Conservation (phyloP, 2,888 invertebrate genomes). For the Heliconius sara region DNA sequence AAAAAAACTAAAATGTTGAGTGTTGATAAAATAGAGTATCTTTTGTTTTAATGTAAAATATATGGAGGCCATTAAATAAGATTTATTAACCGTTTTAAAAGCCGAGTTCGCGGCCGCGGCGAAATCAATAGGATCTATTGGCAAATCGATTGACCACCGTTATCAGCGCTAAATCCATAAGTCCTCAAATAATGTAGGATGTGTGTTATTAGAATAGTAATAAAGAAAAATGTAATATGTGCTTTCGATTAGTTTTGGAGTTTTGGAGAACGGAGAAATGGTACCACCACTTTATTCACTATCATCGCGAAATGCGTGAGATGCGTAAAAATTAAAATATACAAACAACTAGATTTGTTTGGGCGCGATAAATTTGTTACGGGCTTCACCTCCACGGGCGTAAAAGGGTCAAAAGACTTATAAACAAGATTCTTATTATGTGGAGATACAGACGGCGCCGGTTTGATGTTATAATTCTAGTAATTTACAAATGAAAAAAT, state of each 20-base stretch:
- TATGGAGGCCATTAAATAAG: conserved; percentile 28
- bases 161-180: conserved; percentile 27
- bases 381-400: conserved; percentile 27
- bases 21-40: conserved; percentile 8
- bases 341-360: conserved; percentile 31
- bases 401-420: conserved; percentile 38
- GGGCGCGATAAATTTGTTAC: conserved; percentile 31
- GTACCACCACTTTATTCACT: not conserved
- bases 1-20: not conserved
- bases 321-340: conserved; percentile 1
- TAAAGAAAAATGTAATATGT: not conserved
- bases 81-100: conserved; percentile 35
- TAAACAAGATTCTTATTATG: conserved; percentile 37
- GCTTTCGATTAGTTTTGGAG: not conserved
- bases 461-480: conserved; percentile 39
- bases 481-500: conserved; percentile 34
- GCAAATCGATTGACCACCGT: conserved; percentile 23
- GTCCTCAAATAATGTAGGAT: conserved; percentile 23
- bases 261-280: not conserved
- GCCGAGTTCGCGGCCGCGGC: conserved; percentile 30
- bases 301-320: not conserved
- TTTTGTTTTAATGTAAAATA: conserved; percentile 26
- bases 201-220: not conserved
- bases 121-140: conserved; percentile 32
- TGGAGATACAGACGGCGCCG: conserved; percentile 31